These are phyloP conservation scores for Saccostrea cuccullata DNA, from an alignment of 1,140 invertebrate genomes.

Conservation along the genomic window DNA sequence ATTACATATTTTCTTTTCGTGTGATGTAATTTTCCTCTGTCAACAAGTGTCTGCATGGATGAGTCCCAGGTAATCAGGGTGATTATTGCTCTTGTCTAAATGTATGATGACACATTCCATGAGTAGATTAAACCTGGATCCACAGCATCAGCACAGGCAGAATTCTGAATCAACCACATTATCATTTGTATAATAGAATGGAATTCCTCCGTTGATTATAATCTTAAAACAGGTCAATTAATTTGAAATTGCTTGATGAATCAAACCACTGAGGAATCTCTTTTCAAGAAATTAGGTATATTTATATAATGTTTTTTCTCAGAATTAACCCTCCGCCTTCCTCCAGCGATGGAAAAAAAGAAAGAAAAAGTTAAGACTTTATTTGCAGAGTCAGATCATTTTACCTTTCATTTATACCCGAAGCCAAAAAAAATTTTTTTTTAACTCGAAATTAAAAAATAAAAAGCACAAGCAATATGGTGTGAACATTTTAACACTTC, in stretches of 20 bases:
- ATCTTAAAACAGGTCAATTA: constrained; percentile 17
- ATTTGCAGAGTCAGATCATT: too few species aligned
- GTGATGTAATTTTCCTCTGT: constrained; percentile 21
- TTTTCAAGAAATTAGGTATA: background rate
- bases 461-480: too few species aligned
- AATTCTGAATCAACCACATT: background rate
- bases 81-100: background rate
- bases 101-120: constrained; percentile 11
- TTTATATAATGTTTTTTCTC: too few species aligned
- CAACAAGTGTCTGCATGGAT: background rate
- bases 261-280: background rate
- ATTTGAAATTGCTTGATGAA: background rate
- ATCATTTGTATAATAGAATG: background rate
- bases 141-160: background rate
- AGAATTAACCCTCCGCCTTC: too few species aligned
- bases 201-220: background rate
- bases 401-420: too few species aligned
- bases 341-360: too few species aligned
- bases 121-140: background rate
- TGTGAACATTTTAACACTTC: too few species aligned
- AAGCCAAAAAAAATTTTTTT: too few species aligned
- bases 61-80: background rate
- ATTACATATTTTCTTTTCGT: background rate
- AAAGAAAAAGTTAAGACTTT: too few species aligned
- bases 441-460: too few species aligned